Evolutionary conservation across 2,888 invertebrate species (phyloP).

Genomic region (Phengaris arion): DNA sequence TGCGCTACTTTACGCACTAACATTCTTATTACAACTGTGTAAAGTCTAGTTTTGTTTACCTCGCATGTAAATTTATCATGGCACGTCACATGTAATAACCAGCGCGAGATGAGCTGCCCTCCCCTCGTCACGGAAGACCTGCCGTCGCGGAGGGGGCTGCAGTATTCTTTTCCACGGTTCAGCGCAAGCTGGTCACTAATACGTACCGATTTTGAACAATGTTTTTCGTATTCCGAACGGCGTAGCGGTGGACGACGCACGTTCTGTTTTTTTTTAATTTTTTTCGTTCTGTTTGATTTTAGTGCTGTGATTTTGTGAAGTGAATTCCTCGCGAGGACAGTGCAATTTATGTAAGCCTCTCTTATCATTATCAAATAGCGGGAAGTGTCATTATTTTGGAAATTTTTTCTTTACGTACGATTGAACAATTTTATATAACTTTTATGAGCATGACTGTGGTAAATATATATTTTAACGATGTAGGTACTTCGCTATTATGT

Average conservation of each 20-base stretch:
- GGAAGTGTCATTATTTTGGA: constrained; percentile 3
- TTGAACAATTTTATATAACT: constrained; percentile 11
- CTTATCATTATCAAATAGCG: constrained; percentile 1
- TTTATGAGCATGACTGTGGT: constrained; percentile 17
- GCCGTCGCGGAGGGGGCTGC: constrained; percentile 37
- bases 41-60: constrained; percentile 39
- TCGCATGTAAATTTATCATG: constrained; percentile 36
- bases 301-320: constrained; percentile 35
- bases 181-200: constrained; percentile 41
- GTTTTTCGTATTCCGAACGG: constrained; percentile 68
- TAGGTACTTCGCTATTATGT: background rate
- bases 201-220: constrained; percentile 68
- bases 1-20: constrained; percentile 32
- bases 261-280: constrained; percentile 49
- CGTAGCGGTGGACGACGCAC: constrained; percentile 52
- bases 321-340: constrained; percentile 29
- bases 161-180: constrained; percentile 48
- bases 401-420: background rate
- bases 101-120: constrained; percentile 47
- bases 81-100: constrained; percentile 43
- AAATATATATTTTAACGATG: constrained; percentile 14
- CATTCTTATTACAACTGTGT: constrained; percentile 34
- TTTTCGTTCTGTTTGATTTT: constrained; percentile 29
- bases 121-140: constrained; percentile 39
- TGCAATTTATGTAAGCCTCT: constrained; percentile 28